These are phyloP conservation scores for Sceloporus tristichus DNA, from an alignment of 2,113 vertebrate species.

Conservation along the genomic window DNA sequence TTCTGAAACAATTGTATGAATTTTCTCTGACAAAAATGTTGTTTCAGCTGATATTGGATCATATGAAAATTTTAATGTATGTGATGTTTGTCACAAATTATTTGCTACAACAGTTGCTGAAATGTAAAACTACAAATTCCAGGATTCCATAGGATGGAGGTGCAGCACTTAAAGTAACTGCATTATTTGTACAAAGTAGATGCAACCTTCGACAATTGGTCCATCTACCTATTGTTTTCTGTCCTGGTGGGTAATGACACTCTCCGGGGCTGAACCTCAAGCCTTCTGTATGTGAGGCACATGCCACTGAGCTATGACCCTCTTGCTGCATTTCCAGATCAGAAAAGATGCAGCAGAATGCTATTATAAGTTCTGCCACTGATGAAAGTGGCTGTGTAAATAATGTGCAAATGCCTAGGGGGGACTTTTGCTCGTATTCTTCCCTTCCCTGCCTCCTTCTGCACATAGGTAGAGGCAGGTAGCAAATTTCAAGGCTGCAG, in stretches of 20 bases:
- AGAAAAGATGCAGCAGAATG: not conserved
- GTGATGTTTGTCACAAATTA: not conserved
- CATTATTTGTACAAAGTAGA: too few relatives aligned
- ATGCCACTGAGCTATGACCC: not conserved
- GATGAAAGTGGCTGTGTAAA: not conserved
- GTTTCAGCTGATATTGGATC: not conserved
- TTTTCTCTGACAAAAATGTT: not conserved
- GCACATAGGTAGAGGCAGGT: not conserved
- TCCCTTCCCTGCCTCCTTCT: not conserved
- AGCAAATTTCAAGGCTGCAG: not conserved
- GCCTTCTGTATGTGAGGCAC: too few relatives aligned
- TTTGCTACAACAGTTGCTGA: not conserved
- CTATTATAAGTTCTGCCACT: not conserved
- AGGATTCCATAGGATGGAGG: too few relatives aligned
- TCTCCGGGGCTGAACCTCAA: not conserved
- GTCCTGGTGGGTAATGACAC: not conserved
- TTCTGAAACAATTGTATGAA: not conserved
- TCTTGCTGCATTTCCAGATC: not conserved
- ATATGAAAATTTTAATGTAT: not conserved
- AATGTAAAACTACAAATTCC: not conserved
- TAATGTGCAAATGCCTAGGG: not conserved
- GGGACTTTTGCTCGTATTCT: not conserved
- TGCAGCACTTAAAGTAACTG: too few relatives aligned
- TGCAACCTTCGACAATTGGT: too few relatives aligned
- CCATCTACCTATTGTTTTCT: not conserved